A percentile compares a stretch with the other conserved stretches of the same genome.
These are phyloP conservation scores for Unio pictorum DNA, from an alignment of 2,888 invertebrate species.

Conservation along the genomic window DNA sequence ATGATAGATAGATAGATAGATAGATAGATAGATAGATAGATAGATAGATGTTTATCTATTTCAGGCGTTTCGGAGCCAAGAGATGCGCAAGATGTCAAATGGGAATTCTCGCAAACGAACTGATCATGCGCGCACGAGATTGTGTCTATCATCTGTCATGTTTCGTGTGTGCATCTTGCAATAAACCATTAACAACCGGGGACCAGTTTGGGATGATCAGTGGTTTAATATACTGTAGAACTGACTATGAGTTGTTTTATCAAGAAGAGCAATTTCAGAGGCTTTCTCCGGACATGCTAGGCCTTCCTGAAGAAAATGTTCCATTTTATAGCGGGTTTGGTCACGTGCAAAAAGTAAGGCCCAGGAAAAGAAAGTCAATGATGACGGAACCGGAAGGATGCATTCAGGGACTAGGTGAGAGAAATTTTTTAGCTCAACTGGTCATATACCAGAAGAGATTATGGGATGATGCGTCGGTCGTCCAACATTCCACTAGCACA, in stretches of 20 bases:
- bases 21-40: too few species aligned
- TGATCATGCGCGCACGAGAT: slow-evolving; percentile 92
- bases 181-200: slow-evolving; percentile 86
- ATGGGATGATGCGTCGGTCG: too few species aligned
- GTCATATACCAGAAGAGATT: too few species aligned
- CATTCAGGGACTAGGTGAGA: slow-evolving; percentile 54
- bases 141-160: slow-evolving; percentile 91
- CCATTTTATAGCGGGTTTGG: slow-evolving; percentile 77
- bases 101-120: slow-evolving; percentile 88
- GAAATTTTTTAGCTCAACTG: too few species aligned
- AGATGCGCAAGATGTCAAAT: slow-evolving; percentile 89
- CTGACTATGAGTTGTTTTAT: slow-evolving; percentile 80
- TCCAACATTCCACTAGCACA: too few species aligned
- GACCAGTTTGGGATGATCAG: slow-evolving; percentile 93
- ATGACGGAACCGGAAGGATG: slow-evolving; percentile 50
- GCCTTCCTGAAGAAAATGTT: slow-evolving; percentile 38
- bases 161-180: slow-evolving; percentile 90
- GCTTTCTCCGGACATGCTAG: slow-evolving; percentile 39
- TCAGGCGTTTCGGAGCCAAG: slow-evolving; percentile 88
- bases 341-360: slow-evolving; percentile 87
- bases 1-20: too few species aligned
- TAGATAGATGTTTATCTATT: slow-evolving; percentile 60
- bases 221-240: slow-evolving; percentile 87
- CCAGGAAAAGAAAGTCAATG: slow-evolving; percentile 81
- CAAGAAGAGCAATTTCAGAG: slow-evolving; percentile 54